These are phyloP conservation scores for Dendropsophus ebraccatus DNA, from an alignment of 2,113 vertebrate genomes.

Conservation along the genomic window DNA sequence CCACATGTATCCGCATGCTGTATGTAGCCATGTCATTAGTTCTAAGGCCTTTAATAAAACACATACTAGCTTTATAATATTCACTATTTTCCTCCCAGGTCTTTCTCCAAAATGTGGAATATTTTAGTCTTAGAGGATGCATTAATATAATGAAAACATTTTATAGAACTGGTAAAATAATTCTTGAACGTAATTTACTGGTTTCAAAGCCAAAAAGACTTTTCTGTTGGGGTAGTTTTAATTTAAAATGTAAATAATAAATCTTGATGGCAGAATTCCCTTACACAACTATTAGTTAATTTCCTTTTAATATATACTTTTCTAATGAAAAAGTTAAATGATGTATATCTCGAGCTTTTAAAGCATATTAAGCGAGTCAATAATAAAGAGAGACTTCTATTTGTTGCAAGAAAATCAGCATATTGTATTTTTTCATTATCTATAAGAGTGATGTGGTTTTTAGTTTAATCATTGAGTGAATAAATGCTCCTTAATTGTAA, in stretches of 20 bases:
- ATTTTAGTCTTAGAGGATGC: not conserved
- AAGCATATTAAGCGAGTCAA: constrained; percentile 38
- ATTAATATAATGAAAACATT: not conserved
- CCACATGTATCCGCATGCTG: not conserved
- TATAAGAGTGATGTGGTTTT: constrained; percentile 21
- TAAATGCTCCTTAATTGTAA: constrained; percentile 39
- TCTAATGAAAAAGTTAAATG: constrained; percentile 58
- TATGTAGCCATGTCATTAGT: not conserved
- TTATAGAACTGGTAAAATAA: not conserved
- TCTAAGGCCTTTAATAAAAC: not conserved
- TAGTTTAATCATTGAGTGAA: constrained; percentile 36
- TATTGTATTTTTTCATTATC: constrained; percentile 24
- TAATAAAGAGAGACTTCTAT: constrained; percentile 15
- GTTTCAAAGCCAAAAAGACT: not conserved
- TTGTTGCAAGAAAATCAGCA: constrained; percentile 23
- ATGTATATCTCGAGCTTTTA: constrained; percentile 48
- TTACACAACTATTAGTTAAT: constrained; percentile 40
- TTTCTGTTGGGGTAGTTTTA: constrained; percentile 36
- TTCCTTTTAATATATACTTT: constrained; percentile 45
- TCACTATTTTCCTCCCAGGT: not conserved
- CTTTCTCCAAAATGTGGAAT: not conserved
- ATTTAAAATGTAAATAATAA: constrained; percentile 44
- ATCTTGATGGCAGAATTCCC: constrained; percentile 11
- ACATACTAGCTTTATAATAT: not conserved
- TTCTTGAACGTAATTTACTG: not conserved